Evolutionary conservation across 2,797 vertebrate species (phyloP).

Genomic region (Spatula clypeata): DNA sequence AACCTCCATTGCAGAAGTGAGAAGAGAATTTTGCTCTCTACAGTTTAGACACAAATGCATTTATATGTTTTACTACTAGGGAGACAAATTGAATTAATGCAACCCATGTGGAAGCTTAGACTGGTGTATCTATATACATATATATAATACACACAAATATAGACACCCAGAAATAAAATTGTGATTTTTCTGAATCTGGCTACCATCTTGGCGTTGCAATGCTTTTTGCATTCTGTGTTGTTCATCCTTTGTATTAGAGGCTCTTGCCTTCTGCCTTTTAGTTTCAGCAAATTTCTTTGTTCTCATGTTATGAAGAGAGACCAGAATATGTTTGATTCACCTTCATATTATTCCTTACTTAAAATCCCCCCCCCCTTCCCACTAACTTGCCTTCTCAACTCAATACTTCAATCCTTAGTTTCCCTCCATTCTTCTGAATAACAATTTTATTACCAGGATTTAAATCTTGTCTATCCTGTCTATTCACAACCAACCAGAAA

Average conservation of each 20-base stretch:
- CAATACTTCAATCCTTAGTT: background rate
- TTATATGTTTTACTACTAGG: background rate
- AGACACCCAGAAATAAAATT: background rate
- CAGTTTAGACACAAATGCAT: background rate
- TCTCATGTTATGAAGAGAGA: background rate
- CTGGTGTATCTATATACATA: background rate
- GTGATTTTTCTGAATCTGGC: background rate
- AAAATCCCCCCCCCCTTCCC: fast-evolving
- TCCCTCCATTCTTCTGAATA: background rate
- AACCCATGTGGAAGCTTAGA: background rate
- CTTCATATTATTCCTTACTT: background rate
- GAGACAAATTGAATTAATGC: background rate
- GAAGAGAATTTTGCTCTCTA: background rate
- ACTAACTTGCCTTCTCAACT: background rate
- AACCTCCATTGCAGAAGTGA: background rate
- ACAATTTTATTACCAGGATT: background rate
- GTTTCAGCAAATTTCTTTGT: conserved; percentile 3
- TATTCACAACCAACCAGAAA: background rate
- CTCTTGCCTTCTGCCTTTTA: background rate
- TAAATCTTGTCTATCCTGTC: background rate
- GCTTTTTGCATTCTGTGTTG: background rate
- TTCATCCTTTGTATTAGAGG: background rate
- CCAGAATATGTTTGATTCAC: background rate
- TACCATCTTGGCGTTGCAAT: background rate
- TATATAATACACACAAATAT: background rate